phyloP scores from a whole-genome alignment of 2,888 invertebrate genomes.

The Artemia sp. region DNA sequence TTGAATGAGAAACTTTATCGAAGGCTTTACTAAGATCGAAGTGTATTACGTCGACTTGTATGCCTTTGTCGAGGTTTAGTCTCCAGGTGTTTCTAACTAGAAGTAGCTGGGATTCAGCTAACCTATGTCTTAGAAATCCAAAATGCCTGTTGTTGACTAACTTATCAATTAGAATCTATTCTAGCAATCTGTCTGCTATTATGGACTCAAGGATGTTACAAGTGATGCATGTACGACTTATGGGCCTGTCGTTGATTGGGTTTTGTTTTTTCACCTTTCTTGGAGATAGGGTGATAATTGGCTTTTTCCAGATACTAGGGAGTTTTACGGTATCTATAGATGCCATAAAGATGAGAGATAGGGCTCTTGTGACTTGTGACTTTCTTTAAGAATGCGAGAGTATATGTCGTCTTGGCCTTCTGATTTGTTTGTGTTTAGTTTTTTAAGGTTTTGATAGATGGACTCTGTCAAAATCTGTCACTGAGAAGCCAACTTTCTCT shows the following conservation, averaged over 20 bases:
- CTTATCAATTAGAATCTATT: not conserved
- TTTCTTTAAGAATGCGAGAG: slow-evolving; percentile 2
- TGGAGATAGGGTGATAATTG: not conserved
- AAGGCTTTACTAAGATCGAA: not conserved
- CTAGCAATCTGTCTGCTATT: not conserved
- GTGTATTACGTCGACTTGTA: not conserved
- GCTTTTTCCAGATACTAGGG: not conserved
- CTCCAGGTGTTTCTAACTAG: not conserved
- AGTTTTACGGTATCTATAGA: not conserved
- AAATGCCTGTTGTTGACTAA: not conserved
- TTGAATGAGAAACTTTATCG: too few species aligned
- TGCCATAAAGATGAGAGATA: not conserved
- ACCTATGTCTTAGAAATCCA: not conserved
- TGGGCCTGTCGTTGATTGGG: not conserved
- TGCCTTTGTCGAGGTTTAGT: not conserved
- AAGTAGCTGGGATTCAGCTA: not conserved
- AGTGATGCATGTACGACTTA: not conserved
- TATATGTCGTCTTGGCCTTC: not conserved
- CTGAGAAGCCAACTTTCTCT: too few species aligned
- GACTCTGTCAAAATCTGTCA: too few species aligned
- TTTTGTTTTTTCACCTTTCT: not conserved
- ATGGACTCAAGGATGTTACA: not conserved
- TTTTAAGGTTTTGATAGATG: not conserved
- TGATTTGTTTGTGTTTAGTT: not conserved
- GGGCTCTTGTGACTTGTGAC: not conserved